These are phyloP conservation scores for Acleris laterana DNA, from an alignment of 2,888 invertebrate genomes.

Conservation along the genomic window DNA sequence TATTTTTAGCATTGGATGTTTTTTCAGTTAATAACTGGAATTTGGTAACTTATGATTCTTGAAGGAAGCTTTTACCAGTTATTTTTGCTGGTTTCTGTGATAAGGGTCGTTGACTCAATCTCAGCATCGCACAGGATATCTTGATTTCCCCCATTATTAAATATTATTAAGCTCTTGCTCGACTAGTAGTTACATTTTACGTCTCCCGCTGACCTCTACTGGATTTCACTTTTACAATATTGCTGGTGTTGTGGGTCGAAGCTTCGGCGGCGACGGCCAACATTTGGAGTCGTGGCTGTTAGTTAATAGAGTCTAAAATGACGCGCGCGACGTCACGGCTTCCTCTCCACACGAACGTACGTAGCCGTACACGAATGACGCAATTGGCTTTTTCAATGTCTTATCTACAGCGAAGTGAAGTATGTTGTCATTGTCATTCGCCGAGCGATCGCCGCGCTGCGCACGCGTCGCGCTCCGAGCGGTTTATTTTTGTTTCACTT, in stretches of 20 bases:
- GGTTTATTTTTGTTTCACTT: slow-evolving; percentile 74
- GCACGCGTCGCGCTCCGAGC: slow-evolving; percentile 66
- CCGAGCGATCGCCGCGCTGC: slow-evolving; percentile 74
- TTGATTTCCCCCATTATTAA: slow-evolving; percentile 17
- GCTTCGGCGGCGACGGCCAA: slow-evolving; percentile 64
- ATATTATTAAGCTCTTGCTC: slow-evolving; percentile 23
- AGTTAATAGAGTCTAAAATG: slow-evolving; percentile 70
- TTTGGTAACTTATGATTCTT: neutral
- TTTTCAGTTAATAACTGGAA: slow-evolving; percentile 6
- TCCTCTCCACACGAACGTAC: slow-evolving; percentile 74
- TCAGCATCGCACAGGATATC: slow-evolving; percentile 1
- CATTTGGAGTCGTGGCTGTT: slow-evolving; percentile 64
- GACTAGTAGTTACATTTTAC: slow-evolving; percentile 20
- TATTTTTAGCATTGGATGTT: neutral
- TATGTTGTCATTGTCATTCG: slow-evolving; percentile 73
- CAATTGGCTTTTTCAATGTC: slow-evolving; percentile 84
- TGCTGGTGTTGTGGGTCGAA: slow-evolving; percentile 38
- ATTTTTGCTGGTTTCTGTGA: neutral
- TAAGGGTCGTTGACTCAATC: neutral
- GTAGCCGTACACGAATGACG: slow-evolving; percentile 80
- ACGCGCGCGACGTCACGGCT: slow-evolving; percentile 79
- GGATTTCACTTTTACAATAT: slow-evolving; percentile 38
- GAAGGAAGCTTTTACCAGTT: too few species aligned
- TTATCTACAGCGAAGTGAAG: slow-evolving; percentile 77
- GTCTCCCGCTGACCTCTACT: slow-evolving; percentile 33